Percentiles rank a stretch among this genome's conserved stretches.
Conservation (phyloP, 2,113 vertebrate genomes). For the Syrrhaptes paradoxus region DNA sequence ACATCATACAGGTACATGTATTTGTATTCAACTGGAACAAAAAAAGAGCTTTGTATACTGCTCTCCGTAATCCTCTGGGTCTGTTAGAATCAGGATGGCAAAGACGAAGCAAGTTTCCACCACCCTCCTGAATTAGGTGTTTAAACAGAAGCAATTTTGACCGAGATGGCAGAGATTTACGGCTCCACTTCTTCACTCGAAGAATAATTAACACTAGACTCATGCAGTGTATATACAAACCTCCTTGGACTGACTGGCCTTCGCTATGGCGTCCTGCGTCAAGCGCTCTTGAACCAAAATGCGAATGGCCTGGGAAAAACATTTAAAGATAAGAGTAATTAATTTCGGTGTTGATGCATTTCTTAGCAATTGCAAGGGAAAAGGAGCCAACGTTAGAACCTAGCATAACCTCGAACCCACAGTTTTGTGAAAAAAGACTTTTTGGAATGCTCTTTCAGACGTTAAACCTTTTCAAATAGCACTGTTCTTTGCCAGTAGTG, state of each 20-base stretch:
- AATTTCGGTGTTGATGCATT: neutral
- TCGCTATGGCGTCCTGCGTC: slow-evolving; percentile 90
- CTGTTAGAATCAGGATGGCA: fast-evolving
- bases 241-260: slow-evolving; percentile 90
- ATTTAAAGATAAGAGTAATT: neutral
- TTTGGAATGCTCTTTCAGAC: neutral
- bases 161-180: neutral
- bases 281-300: slow-evolving; percentile 95
- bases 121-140: fast-evolving
- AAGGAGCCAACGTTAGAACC: neutral
- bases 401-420: neutral
- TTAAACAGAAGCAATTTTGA: neutral
- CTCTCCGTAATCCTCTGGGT: neutral
- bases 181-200: fast-evolving
- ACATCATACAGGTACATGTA: fast-evolving
- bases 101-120: neutral
- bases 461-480: neutral
- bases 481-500: fast-evolving
- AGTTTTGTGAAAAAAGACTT: neutral
- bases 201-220: neutral
- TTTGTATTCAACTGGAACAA: neutral
- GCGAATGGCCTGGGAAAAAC: slow-evolving; percentile 85
- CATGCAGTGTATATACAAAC: slow-evolving; percentile 52
- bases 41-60: neutral
- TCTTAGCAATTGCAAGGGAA: neutral